Conservation (phyloP, 1,140 invertebrate species). For the Bombus sylvicola region DNA sequence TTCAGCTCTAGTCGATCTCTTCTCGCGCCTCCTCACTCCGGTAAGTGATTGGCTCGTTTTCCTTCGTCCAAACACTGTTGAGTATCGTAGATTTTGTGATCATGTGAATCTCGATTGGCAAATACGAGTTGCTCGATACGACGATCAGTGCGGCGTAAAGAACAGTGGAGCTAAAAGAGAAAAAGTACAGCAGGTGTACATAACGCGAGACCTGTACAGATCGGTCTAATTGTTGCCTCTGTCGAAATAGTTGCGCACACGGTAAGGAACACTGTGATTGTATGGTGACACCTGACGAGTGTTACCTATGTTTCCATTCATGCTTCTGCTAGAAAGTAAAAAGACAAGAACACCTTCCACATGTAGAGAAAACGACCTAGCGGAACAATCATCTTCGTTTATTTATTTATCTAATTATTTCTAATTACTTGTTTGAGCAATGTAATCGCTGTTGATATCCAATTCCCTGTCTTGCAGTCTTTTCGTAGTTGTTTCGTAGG, state of each 20-base stretch:
- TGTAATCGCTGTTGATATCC: background rate
- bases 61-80: background rate
- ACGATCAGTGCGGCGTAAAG: background rate
- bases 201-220: background rate
- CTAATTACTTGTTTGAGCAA: background rate
- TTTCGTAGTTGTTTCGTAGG: background rate
- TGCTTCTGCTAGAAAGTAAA: slow-evolving; percentile 56
- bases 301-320: slow-evolving; percentile 19
- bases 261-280: slow-evolving; percentile 46
- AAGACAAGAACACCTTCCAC: slow-evolving; percentile 31
- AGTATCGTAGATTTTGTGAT: slow-evolving; percentile 36
- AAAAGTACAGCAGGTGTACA: background rate
- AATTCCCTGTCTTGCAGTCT: background rate
- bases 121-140: slow-evolving; percentile 19
- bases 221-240: slow-evolving; percentile 40
- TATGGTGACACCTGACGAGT: slow-evolving; percentile 20
- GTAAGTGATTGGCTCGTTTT: slow-evolving; percentile 74
- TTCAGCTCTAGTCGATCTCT: slow-evolving; percentile 95
- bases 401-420: background rate
- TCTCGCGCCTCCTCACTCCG: slow-evolving; percentile 77
- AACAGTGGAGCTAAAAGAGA: background rate
- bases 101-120: slow-evolving; percentile 34
- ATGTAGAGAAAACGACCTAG: background rate
- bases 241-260: slow-evolving; percentile 34
- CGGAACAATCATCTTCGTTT: background rate